Conservation (phyloP, 2,888 invertebrate genomes). For the Stenchaetothrips biformis region DNA sequence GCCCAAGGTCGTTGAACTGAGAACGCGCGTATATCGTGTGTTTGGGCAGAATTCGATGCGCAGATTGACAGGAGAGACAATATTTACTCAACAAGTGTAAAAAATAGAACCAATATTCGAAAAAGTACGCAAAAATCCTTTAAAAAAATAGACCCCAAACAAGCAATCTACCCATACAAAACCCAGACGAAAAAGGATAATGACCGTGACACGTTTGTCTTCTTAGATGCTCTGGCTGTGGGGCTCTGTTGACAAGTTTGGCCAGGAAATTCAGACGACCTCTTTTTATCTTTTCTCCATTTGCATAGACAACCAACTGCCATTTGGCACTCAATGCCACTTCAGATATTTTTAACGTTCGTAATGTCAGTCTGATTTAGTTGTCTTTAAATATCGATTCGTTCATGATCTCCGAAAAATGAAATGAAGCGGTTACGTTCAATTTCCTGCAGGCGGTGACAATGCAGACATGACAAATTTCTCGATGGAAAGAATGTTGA, state of each 20-base stretch:
- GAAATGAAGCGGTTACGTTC: neutral
- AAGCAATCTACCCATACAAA: slow-evolving; percentile 5
- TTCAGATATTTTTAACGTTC: too few relatives aligned
- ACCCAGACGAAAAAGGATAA: slow-evolving; percentile 24
- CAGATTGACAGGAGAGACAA: too few relatives aligned
- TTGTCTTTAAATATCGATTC: too few relatives aligned
- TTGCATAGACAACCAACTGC: too few relatives aligned
- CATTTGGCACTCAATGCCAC: too few relatives aligned
- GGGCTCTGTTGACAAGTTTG: too few relatives aligned
- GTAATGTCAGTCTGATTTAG: too few relatives aligned
- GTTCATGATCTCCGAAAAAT: too few relatives aligned
- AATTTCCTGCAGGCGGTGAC: neutral
- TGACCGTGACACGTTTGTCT: slow-evolving; percentile 1
- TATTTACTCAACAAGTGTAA: neutral
- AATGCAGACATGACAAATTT: neutral
- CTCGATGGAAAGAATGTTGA: neutral
- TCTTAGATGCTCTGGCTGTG: neutral
- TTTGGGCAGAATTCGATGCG: neutral
- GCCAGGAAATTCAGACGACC: too few relatives aligned
- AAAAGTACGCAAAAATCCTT: neutral
- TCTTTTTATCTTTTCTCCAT: too few relatives aligned
- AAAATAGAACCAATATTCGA: neutral
- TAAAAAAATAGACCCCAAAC: slow-evolving; percentile 19
- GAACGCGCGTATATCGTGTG: neutral
- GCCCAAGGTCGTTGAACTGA: slow-evolving; percentile 10